Conservation (phyloP, 2,888 invertebrate species). For the Drosophila lacicola region DNA sequence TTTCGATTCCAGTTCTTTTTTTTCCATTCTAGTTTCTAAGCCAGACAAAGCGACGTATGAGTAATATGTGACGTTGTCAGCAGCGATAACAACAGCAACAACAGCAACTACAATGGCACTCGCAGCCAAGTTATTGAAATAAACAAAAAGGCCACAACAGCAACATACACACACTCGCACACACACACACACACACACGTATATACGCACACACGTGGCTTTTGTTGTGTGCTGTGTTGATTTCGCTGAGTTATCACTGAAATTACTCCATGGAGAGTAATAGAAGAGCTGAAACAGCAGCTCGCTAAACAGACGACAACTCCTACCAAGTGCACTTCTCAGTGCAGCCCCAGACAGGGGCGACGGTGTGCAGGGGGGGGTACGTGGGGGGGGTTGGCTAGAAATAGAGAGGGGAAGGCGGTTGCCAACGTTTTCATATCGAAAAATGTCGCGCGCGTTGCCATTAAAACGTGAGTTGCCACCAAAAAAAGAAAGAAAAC, state of each 20-base stretch:
- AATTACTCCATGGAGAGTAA: slow-evolving; percentile 78
- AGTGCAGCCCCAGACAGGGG: slow-evolving; percentile 33
- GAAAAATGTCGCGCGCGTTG: slow-evolving; percentile 65
- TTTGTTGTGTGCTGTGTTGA: slow-evolving; percentile 42
- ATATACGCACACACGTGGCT: slow-evolving; percentile 31
- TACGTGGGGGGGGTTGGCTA: too few relatives aligned
- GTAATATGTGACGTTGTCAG: slow-evolving; percentile 54
- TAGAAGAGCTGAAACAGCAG: slow-evolving; percentile 35
- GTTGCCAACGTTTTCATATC: slow-evolving; percentile 42
- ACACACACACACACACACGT: slow-evolving; percentile 24
- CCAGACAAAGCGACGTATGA: slow-evolving; percentile 70
- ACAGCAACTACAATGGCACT: slow-evolving; percentile 17
- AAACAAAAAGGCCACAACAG: slow-evolving; percentile 70
- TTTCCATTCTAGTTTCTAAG: slow-evolving; percentile 18
- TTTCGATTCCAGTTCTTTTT: slow-evolving; percentile 1
- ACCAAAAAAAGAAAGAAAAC: slow-evolving; percentile 24
- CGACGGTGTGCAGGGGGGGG: background rate
- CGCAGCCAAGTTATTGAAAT: slow-evolving; percentile 74
- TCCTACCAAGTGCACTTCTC: slow-evolving; percentile 53
- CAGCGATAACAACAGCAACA: slow-evolving; percentile 6
- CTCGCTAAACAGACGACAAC: slow-evolving; percentile 33
- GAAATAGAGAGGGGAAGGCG: background rate
- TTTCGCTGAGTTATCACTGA: slow-evolving; percentile 72
- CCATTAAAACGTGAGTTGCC: slow-evolving; percentile 72
- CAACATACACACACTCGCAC: slow-evolving; percentile 12